Conservation (phyloP, 2,888 invertebrate genomes). For the Dynastes grantii region DNA sequence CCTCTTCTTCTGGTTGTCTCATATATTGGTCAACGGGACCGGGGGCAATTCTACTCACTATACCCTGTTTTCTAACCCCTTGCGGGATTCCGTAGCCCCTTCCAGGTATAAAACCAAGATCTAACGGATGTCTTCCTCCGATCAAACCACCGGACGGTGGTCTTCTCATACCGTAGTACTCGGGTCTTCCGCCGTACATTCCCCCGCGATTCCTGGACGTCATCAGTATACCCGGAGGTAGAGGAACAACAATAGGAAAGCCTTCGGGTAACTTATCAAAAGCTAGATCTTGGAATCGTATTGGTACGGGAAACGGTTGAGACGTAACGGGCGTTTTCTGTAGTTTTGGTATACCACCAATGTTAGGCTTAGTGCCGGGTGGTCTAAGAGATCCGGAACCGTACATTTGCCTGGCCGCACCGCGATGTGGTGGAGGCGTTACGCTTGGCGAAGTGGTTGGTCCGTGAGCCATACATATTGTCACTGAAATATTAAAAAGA, state of each 20-base stretch:
- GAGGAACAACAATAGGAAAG: conserved; percentile 55
- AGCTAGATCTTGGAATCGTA: conserved; percentile 35
- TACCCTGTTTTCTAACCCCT: conserved; percentile 53
- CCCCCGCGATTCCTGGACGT: conserved; percentile 56
- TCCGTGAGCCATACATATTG: conserved; percentile 38
- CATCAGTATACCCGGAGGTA: conserved; percentile 49
- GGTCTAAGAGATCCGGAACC: conserved; percentile 74
- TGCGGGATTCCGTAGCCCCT: conserved; percentile 57
- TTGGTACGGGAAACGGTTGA: conserved; percentile 49
- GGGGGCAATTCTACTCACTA: conserved; percentile 13
- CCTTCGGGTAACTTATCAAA: conserved; percentile 57
- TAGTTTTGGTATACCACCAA: conserved; percentile 56
- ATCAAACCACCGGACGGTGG: conserved; percentile 36
- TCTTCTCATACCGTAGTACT: conserved; percentile 60
- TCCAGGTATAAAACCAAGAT: conserved; percentile 62
- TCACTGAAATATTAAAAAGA: conserved; percentile 11
- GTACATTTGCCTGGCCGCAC: conserved; percentile 74
- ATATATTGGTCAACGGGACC: conserved; percentile 53
- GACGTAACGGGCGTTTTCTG: conserved; percentile 32
- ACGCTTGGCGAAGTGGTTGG: conserved; percentile 53
- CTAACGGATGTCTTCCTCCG: conserved; percentile 62
- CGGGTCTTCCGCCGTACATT: conserved; percentile 65
- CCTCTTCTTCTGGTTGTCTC: conserved; percentile 68
- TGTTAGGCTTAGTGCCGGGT: conserved; percentile 69
- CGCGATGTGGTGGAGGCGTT: conserved; percentile 69